phyloP scores from a whole-genome alignment of 2,113 vertebrate species.

The Diphyllodes magnificus region DNA sequence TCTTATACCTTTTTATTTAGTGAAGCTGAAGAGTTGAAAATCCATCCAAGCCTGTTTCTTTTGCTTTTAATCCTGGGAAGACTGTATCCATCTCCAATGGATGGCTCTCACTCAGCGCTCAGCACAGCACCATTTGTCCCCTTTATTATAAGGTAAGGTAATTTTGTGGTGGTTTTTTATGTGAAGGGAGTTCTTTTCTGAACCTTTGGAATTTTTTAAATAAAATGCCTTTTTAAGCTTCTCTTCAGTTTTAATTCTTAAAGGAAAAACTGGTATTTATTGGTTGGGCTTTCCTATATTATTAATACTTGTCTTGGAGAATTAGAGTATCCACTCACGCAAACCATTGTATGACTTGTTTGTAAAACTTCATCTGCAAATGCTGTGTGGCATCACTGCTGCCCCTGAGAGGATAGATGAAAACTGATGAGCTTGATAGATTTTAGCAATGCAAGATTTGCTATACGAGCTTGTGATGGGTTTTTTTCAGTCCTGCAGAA shows the following conservation, averaged over 20 bases:
- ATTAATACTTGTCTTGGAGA: neutral
- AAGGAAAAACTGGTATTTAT: neutral
- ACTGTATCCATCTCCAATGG: constrained; percentile 95
- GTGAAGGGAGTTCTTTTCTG: neutral
- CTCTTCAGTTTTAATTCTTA: neutral
- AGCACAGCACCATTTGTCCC: constrained; percentile 86
- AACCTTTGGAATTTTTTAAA: neutral
- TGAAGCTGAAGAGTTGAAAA: constrained; percentile 71
- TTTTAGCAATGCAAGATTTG: neutral
- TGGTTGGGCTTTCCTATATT: neutral
- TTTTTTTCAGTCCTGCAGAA: neutral
- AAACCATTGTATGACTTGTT: neutral
- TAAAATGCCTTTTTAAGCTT: neutral
- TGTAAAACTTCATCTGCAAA: neutral
- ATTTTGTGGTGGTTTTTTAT: neutral
- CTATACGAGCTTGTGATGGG: neutral
- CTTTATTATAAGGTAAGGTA: constrained; percentile 86
- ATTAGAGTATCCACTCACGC: neutral
- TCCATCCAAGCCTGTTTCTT: constrained; percentile 88
- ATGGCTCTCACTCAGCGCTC: constrained; percentile 83
- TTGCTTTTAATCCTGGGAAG: constrained; percentile 88
- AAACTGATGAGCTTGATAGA: neutral
- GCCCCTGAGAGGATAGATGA: neutral
- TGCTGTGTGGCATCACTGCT: neutral
- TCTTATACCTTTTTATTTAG: constrained; percentile 21